Evolutionary conservation across 1,140 invertebrate genomes (phyloP).

Genomic region (Melipona quadrifasciata): DNA sequence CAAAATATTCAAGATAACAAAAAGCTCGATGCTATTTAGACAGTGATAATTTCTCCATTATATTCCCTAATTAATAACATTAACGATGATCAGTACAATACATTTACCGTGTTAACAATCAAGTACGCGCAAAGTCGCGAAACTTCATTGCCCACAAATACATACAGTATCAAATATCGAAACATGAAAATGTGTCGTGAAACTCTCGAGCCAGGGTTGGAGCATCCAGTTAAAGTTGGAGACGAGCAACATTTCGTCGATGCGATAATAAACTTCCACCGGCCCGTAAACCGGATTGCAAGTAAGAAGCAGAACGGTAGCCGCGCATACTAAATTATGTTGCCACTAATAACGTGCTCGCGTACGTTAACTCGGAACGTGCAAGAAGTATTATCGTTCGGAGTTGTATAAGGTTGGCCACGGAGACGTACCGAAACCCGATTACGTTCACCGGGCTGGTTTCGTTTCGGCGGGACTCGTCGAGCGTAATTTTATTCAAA

Average conservation of each 20-base stretch:
- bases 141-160: no score
- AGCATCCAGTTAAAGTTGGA: background rate
- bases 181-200: background rate
- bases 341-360: background rate
- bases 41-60: no score
- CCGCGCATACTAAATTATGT: slow-evolving; percentile 16
- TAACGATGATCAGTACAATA: no score
- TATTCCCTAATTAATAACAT: no score
- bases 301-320: background rate
- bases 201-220: background rate
- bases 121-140: no score
- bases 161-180: background rate
- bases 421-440: background rate
- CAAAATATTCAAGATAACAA: no score
- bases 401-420: background rate
- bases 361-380: background rate
- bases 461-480: slow-evolving; percentile 1
- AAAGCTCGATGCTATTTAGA: no score
- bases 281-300: background rate
- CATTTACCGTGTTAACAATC: no score
- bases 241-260: background rate
- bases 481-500: slow-evolving; percentile 24
- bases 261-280: background rate
- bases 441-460: slow-evolving; percentile 1
- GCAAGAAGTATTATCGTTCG: slow-evolving; percentile 4